These are phyloP conservation scores for Zaprionus africanus DNA, from an alignment of 1,140 invertebrate genomes.

Conservation along the genomic window DNA sequence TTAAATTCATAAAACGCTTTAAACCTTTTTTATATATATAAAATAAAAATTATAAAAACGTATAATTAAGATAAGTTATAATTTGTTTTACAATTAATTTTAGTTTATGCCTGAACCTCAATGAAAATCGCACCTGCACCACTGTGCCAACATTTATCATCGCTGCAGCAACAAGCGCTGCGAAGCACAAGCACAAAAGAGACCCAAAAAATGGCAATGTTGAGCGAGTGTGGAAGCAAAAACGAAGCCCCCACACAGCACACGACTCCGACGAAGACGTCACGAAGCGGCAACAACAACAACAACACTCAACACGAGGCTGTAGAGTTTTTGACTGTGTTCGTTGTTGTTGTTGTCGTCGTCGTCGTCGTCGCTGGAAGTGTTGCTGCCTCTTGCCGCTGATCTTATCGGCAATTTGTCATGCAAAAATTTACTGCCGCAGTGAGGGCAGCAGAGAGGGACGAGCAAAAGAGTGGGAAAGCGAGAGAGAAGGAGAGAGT, in stretches of 20 bases:
- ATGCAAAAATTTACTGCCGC: constrained; percentile 80
- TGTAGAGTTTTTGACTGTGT: constrained; percentile 46
- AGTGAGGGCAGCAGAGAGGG: constrained; percentile 1
- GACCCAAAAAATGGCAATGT: constrained; percentile 34
- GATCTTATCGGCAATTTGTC: constrained; percentile 82
- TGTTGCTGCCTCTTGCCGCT: constrained; percentile 59
- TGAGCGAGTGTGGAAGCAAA: constrained; percentile 37
- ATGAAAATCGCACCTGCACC: neutral
- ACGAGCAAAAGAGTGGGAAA: neutral
- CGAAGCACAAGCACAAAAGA: constrained; percentile 36
- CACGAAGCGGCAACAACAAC: constrained; percentile 48
- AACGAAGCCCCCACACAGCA: constrained; percentile 73
- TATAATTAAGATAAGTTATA: too few relatives aligned
- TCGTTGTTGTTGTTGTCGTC: neutral
- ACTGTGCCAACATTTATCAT: constrained; percentile 38
- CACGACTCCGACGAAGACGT: constrained; percentile 60
- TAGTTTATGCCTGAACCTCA: neutral
- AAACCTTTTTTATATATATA: too few relatives aligned
- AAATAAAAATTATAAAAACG: too few relatives aligned
- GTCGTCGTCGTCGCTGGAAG: constrained; percentile 28
- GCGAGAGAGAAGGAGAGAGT: neutral
- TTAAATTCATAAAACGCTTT: too few relatives aligned
- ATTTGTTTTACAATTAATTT: too few relatives aligned
- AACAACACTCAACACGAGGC: constrained; percentile 59
- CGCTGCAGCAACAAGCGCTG: constrained; percentile 36